Evolutionary conservation across 1,140 invertebrate species (phyloP).

Genomic region (Zaprionus camerounensis): DNA sequence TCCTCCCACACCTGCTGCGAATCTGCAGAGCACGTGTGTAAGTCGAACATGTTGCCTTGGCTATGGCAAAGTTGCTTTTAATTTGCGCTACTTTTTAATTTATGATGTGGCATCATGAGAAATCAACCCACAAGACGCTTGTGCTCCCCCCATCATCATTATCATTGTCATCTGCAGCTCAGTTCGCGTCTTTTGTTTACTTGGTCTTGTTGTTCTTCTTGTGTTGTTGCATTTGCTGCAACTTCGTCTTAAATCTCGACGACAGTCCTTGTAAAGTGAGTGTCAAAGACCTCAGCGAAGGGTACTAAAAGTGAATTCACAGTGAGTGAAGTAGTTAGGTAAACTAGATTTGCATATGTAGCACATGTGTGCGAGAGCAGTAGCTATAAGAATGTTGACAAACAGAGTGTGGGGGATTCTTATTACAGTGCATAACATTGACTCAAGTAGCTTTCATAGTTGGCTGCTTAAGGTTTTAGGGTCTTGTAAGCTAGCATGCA

Average conservation of each 20-base stretch:
- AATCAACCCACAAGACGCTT: slow-evolving; percentile 25
- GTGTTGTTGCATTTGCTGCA: slow-evolving; percentile 13
- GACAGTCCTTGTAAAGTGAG: slow-evolving; percentile 17
- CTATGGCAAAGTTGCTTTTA: slow-evolving; percentile 23
- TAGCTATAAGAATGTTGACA: not conserved
- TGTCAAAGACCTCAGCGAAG: slow-evolving; percentile 35
- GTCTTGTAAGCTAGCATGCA: not conserved
- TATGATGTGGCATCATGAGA: slow-evolving; percentile 60
- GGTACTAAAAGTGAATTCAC: slow-evolving; percentile 11
- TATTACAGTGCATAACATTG: not conserved
- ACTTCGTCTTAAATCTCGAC: slow-evolving; percentile 1
- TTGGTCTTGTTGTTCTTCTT: slow-evolving; percentile 5
- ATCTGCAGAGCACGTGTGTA: slow-evolving; percentile 36
- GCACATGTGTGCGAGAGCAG: slow-evolving; percentile 1
- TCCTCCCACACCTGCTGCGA: not conserved
- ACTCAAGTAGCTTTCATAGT: not conserved
- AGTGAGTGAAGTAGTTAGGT: slow-evolving; percentile 27
- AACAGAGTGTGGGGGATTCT: not conserved
- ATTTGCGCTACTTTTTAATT: slow-evolving; percentile 67
- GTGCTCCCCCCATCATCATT: slow-evolving; percentile 8
- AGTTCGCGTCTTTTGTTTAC: slow-evolving; percentile 17
- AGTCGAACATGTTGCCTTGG: slow-evolving; percentile 7
- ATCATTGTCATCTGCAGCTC: slow-evolving; percentile 36
- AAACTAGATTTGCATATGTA: slow-evolving; percentile 42
- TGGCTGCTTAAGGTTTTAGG: not conserved